These are phyloP conservation scores for Hiodon alosoides DNA, from an alignment of 2,113 vertebrate genomes.

Conservation along the genomic window DNA sequence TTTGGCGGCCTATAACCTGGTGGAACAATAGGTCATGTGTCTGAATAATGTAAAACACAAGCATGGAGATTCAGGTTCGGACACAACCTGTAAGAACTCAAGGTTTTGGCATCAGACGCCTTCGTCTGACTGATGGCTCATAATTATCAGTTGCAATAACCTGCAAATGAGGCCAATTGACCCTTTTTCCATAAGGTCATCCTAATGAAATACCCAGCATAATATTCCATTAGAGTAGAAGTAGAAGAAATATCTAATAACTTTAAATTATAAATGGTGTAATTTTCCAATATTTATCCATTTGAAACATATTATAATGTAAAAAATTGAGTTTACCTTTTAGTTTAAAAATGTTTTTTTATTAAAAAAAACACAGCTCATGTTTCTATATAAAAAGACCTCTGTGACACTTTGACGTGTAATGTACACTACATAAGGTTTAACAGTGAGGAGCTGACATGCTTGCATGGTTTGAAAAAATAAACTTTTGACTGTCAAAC, in stretches of 20 bases:
- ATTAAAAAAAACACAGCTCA: no score
- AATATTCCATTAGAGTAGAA: no score
- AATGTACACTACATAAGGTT: not conserved
- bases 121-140: slow-evolving; percentile 27
- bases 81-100: slow-evolving; percentile 47
- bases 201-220: no score
- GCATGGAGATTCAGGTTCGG: slow-evolving; percentile 36
- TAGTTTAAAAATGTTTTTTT: no score
- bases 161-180: not conserved
- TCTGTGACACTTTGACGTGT: not conserved
- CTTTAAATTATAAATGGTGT: no score
- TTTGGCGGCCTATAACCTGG: slow-evolving; percentile 49
- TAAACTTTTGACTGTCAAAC: not conserved
- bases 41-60: slow-evolving; percentile 51
- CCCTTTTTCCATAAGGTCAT: no score
- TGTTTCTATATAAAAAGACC: not conserved
- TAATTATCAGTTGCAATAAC: slow-evolving; percentile 20
- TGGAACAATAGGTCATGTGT: slow-evolving; percentile 44
- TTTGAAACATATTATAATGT: no score
- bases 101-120: slow-evolving; percentile 38
- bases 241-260: no score
- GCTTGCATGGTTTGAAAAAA: not conserved
- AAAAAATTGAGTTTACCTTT: no score
- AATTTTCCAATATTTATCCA: no score
- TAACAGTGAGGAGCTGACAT: not conserved